Evolutionary conservation across 2,113 vertebrate genomes (phyloP).

Genomic region (Pluvianellus socialis): DNA sequence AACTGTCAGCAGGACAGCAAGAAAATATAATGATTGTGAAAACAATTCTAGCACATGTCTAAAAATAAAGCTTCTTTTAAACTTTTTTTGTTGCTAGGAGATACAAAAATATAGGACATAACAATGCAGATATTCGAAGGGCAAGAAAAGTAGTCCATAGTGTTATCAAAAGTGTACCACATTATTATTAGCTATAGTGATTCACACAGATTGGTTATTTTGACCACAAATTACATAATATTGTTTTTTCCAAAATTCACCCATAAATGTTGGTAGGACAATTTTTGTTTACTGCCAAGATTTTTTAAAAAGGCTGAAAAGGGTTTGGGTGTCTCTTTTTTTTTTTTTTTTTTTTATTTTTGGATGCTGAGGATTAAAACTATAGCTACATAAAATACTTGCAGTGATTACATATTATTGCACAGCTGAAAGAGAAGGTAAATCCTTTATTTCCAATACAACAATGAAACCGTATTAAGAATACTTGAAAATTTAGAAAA

Average conservation of each 20-base stretch:
- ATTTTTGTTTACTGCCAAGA: background rate
- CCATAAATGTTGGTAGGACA: background rate
- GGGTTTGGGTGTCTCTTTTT: background rate
- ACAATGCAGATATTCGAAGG: background rate
- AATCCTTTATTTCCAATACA: background rate
- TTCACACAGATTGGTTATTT: background rate
- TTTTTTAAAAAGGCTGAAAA: no score
- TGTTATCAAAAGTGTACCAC: background rate
- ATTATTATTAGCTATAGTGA: background rate
- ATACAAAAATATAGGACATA: constrained; percentile 12
- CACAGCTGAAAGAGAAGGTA: background rate
- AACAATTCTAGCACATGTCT: background rate
- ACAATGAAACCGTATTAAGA: background rate
- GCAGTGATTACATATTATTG: background rate
- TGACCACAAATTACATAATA: background rate
- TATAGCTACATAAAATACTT: background rate
- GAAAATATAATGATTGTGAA: background rate
- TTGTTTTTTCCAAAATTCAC: background rate
- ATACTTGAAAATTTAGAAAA: background rate
- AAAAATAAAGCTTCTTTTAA: constrained; percentile 33
- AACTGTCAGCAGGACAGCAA: background rate
- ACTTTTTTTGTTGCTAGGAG: background rate
- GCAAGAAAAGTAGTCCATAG: background rate
- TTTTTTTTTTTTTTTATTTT: background rate
- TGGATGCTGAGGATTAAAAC: background rate